Evolutionary conservation across 1,140 invertebrate genomes (phyloP), one percentile per base, ranked within the genome.

Genomic region (Oncopodura yosiiana): DNA sequence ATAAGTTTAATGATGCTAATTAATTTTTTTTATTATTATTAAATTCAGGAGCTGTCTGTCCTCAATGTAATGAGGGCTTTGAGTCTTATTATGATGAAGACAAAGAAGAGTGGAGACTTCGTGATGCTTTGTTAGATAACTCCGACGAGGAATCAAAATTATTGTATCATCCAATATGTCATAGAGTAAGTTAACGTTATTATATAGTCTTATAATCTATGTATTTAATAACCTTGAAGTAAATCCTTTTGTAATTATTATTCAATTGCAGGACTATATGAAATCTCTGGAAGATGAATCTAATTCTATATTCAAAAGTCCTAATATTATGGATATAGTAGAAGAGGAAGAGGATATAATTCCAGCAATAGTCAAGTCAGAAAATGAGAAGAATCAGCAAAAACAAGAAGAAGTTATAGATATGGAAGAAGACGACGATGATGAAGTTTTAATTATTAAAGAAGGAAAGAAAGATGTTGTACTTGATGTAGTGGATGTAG

Each of bases 51-150:
- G 76, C 80, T 5, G 69, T 74, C 18, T 98, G 93, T 74, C 81
- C 84, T 61, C 81, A 94, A 23, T 98, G 94, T 69, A 79, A 83
- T 26, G 93, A 98, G 72, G 74, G 75, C 42, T 95, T 98, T 71
- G 86, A 94, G 53, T 82, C 89, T 68, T 94, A 92, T 73, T 96
- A 87, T 74, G 85, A 94, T 67, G 88, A 96, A 71, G 93, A 96
- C 65, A 82, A 83, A 48, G 93, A 96, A 70, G 93, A 94, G 68
- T 98, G 94, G 94, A 87, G 94, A 67, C 73, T 96, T 6, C 76
- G 81, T 51, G 84, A 89, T 66, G 87, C 92, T 1, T 74, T 94
- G 3, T 71, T 77, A 19, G 79, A 69, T 46, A 71, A 75, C 27
- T 70, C 66, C 12, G 82, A 91, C 32, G 81, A 78, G 3, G 49